Percentiles rank a stretch among this genome's conserved stretches.
phyloP scores from a whole-genome alignment of 2,797 vertebrate genomes.

The Clangula hyemalis region DNA sequence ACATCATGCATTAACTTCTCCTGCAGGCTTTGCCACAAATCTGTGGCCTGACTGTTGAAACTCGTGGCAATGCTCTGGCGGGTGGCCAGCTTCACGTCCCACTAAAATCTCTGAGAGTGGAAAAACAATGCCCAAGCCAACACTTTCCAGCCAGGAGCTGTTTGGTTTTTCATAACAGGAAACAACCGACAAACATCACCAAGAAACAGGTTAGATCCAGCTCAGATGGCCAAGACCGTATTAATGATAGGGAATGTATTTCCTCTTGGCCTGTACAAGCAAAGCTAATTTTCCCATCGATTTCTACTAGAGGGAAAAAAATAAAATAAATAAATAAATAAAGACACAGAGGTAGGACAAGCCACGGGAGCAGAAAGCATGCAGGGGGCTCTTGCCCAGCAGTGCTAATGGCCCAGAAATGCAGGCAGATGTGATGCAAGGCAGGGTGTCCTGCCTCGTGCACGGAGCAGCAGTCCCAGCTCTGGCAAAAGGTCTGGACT shows the following conservation, averaged over 20 bases:
- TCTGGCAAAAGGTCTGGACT: background rate
- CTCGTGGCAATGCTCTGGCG: background rate
- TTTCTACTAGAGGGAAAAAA: background rate
- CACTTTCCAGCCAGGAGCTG: background rate
- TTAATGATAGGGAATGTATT: background rate
- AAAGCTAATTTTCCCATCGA: background rate
- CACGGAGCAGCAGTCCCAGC: background rate
- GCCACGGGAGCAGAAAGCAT: rapidly evolving
- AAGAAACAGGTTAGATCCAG: background rate
- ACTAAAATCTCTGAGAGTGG: background rate
- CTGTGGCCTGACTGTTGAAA: background rate
- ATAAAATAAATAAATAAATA: no score
- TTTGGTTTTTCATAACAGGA: background rate
- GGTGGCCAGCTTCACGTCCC: background rate
- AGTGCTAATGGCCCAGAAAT: background rate
- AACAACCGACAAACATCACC: background rate
- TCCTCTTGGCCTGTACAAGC: background rate
- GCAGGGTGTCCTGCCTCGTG: background rate
- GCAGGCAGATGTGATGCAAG: background rate
- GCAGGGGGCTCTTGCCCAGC: background rate
- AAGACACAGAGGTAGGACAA: background rate
- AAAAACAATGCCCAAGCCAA: background rate
- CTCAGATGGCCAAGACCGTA: background rate
- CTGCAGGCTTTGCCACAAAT: rapidly evolving
- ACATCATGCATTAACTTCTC: background rate